Base-by-base conservation (phyloP, 2,797 vertebrate species). In the Odontamblyopus lacepedii region DNA sequence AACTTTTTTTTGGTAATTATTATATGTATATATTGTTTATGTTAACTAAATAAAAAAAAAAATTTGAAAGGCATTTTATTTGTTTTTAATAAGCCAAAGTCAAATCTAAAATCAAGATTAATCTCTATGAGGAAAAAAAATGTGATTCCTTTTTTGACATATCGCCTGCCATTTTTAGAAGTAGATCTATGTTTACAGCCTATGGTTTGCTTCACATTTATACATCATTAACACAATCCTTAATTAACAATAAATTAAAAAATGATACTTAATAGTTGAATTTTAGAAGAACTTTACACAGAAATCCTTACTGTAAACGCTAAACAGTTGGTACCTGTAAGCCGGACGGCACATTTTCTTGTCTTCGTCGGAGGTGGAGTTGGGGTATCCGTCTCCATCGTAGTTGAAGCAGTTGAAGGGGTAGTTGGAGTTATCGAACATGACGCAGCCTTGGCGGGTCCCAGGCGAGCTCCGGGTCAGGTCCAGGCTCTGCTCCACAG, bases 381-480 rank as follows among this genome's bases (percentile, higher is more conserved):
- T 93, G 5, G 97, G 97, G 76, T 96, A 97, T 74, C 96, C 97
- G 18, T 98, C 97, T 12, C 96, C 95, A 71, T 98, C 96, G n/a
- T 99, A 96, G 87, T 98, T 98, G 77, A 99, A 99, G 74, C 98
- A 99, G 90, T 99, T 99, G 76, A 98, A 99, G 71, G 98, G 97
- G 76, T 99, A 99, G 86, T 98, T 94, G 0, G 97, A 94, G 88
- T 95, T 96, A 85, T 99, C 97, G 82, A 99, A 99, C 98, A 99
- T 99, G 2, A 78, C 92, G 71, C 9, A 63, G 77, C 84, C 81
- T 38, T 72, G 26, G 81, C 67, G 74, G 26, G 30, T 78, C 9
- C 11, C 18, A 41, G 35, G 11, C 2, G 62, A 27, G 63, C 41
- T 38, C 57, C 57, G 15, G 57, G 60, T 84, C 74, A 74, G 53